Evolutionary conservation across 2,113 vertebrate genomes (phyloP), one percentile per base, ranked within the genome.

Genomic region (Vireo altiloquus): DNA sequence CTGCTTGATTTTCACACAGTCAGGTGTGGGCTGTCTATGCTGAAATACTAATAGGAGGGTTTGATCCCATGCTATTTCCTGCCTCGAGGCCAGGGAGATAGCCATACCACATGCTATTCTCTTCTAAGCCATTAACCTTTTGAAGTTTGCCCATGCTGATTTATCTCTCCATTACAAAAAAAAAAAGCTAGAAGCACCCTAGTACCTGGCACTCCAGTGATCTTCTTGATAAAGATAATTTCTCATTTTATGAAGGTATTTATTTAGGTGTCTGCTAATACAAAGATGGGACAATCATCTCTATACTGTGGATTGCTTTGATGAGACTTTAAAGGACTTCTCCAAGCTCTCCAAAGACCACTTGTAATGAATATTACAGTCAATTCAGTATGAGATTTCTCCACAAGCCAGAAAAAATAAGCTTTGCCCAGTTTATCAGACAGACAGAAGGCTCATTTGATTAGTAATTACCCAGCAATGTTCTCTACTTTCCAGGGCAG

Each of bases 71-170:
- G 80, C 77, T 89, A 76, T 90, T 87, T 90, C 90, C 94, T 90
- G 80, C 88, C 80, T 89, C 23, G 33, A 90, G 95, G 86, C 71
- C 69, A 79, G 86, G 72, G 69, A 94, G 88, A 94, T 71, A 93
- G 76, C 61, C 69, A 50, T 60, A 92, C 86, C 77, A 52, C 93
- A 92, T 72, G 77, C 95, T 93, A 92, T 56, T 75, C 53, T 93
- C 89, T 94, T 94, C 86, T 95, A 90, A 95, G 65, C 72, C 69
- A 60, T 50, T 76, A 84, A 8, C 60, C 86, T 92, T 95, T 96
- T 96, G 92, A 96, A 91, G 92, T 89, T 82, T 76, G 31, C 61
- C 88, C 74, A 53, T 61, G 80, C 53, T 92, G 86, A 92, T 89
- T 76, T 94, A 82, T 90, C 65, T 86, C 68, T 87, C 40, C 37